Percentiles rank a stretch among this genome's conserved stretches.
These are phyloP conservation scores for Erethizon dorsatum DNA, from an alignment of 2,797 vertebrate genomes.

Conservation along the genomic window DNA sequence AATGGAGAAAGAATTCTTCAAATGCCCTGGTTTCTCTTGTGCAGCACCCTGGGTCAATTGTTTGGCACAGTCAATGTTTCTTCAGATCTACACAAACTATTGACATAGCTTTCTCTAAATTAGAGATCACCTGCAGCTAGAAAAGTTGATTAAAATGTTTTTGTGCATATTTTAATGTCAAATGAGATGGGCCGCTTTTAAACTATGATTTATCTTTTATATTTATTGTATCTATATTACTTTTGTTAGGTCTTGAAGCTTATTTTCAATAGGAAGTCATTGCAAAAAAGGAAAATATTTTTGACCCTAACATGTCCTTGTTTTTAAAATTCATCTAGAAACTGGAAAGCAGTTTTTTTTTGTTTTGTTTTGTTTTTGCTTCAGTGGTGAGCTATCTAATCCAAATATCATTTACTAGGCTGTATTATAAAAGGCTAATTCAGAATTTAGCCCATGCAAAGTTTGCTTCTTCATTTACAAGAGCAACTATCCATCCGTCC, in stretches of 20 bases:
- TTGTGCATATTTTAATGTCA: constrained; percentile 15
- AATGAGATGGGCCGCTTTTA: constrained; percentile 4
- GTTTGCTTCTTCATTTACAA: constrained; percentile 46
- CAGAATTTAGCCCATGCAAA: constrained; percentile 23
- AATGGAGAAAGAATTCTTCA: background rate
- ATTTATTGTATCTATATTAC: background rate
- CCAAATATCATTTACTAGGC: background rate
- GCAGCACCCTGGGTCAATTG: background rate
- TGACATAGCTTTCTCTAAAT: constrained; percentile 37
- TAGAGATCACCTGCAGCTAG: constrained; percentile 8
- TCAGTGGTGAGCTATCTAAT: background rate
- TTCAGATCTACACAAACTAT: background rate
- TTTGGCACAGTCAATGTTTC: background rate
- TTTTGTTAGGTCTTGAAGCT: constrained; percentile 50
- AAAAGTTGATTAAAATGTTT: constrained; percentile 36
- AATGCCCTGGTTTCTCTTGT: background rate
- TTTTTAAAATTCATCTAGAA: constrained; percentile 51
- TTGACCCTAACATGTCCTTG: background rate
- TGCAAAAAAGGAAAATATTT: constrained; percentile 42
- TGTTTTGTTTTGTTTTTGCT: no score
- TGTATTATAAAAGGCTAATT: background rate
- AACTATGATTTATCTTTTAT: constrained; percentile 13
- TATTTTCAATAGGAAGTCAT: constrained; percentile 44
- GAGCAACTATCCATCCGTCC: background rate
- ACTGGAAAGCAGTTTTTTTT: constrained; percentile 1